phyloP scores from a whole-genome alignment of 2,797 vertebrate species.

The Pangasius sanitwongsei region DNA sequence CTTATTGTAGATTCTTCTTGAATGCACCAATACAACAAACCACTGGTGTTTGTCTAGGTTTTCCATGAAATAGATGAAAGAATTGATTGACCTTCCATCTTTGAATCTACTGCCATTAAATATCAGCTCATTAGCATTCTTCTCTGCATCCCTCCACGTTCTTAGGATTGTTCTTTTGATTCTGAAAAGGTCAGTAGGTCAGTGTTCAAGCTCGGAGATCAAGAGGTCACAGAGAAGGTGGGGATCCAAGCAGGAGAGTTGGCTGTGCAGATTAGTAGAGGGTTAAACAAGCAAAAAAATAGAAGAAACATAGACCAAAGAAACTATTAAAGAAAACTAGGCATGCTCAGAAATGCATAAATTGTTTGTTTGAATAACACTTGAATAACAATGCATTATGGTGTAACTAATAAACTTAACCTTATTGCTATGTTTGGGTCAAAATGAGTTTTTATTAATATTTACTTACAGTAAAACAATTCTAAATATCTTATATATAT shows the following conservation, averaged over 20 bases:
- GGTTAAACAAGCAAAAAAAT: background rate
- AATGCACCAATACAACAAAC: background rate
- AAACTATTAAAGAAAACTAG: background rate
- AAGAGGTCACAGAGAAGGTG: background rate
- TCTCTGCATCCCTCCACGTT: background rate
- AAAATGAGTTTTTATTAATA: no score
- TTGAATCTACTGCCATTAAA: background rate
- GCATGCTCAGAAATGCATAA: background rate
- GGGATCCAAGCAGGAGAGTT: background rate
- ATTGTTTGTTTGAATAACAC: background rate
- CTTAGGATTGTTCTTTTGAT: background rate
- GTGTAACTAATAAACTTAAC: background rate
- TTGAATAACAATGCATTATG: background rate
- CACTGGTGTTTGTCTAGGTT: background rate
- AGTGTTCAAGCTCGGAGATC: background rate
- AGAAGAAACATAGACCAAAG: background rate
- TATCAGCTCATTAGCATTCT: constrained; percentile 6
- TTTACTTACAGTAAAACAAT: no score
- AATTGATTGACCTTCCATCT: background rate
- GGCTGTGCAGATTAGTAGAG: background rate
- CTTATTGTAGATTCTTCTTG: background rate
- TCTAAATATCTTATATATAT: no score
- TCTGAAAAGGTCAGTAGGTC: background rate
- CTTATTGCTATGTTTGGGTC: no score
- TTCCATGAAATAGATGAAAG: background rate